A percentile compares a stretch with the other conserved stretches of the same genome.
phyloP scores from a whole-genome alignment of 1,140 invertebrate genomes.

The Drosophila pachea region DNA sequence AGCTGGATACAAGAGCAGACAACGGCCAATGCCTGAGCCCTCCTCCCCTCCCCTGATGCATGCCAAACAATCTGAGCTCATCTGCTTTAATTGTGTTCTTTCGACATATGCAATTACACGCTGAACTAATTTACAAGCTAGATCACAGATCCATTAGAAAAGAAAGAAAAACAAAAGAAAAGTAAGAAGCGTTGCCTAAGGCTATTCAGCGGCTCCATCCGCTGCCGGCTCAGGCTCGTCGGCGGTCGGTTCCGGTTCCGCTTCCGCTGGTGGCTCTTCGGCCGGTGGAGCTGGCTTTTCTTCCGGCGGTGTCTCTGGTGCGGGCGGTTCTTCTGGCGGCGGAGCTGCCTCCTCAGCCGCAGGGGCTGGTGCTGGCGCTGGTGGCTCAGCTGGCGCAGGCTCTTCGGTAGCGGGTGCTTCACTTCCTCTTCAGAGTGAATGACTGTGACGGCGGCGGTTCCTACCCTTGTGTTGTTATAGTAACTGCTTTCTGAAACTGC shows the following conservation, averaged over 20 bases:
- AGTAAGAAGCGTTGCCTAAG: background rate
- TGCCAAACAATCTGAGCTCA: background rate
- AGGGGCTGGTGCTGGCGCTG: too few species aligned
- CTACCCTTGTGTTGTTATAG: too few species aligned
- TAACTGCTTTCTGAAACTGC: too few species aligned
- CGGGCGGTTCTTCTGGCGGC: slow-evolving; percentile 1
- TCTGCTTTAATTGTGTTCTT: slow-evolving; percentile 6
- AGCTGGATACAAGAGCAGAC: slow-evolving; percentile 78
- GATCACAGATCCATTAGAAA: background rate
- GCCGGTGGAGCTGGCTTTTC: slow-evolving; percentile 10
- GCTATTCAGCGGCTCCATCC: slow-evolving; percentile 14
- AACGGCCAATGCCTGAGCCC: background rate
- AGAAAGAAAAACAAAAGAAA: slow-evolving; percentile 3
- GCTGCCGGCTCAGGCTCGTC: background rate
- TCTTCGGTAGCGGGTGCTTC: too few species aligned
- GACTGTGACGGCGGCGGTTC: too few species aligned
- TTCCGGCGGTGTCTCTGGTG: slow-evolving; percentile 7
- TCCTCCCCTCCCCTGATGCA: background rate
- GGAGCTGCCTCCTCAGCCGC: background rate
- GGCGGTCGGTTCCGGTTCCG: slow-evolving; percentile 7
- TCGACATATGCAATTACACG: slow-evolving; percentile 20
- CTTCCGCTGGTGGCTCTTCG: too few species aligned
- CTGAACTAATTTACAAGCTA: slow-evolving; percentile 38
- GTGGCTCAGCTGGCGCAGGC: too few species aligned
- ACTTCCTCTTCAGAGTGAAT: too few species aligned